These are phyloP conservation scores for Nomada fabriciana DNA, from an alignment of 2,888 invertebrate genomes.

Conservation along the genomic window DNA sequence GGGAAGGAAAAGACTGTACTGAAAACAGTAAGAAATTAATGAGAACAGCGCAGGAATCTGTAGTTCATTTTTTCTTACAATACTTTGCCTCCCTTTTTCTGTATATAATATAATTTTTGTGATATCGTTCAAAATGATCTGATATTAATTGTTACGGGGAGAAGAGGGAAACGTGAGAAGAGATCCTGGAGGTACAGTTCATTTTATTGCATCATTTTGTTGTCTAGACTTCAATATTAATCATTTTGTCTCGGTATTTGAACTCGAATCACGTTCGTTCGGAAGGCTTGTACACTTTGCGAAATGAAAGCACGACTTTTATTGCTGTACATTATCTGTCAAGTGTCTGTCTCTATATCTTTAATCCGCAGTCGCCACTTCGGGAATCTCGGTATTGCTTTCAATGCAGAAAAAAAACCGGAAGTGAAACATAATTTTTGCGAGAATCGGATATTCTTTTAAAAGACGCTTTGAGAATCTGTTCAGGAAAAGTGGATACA, in stretches of 20 bases:
- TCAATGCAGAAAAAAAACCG: constrained; percentile 2
- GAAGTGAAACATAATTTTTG: background rate
- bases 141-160: too few species aligned
- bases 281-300: constrained; percentile 37
- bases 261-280: constrained; percentile 43
- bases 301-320: constrained; percentile 50
- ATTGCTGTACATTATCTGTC: constrained; percentile 48
- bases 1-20: background rate
- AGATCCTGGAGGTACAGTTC: background rate
- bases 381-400: constrained; percentile 21
- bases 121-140: background rate
- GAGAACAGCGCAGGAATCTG: background rate
- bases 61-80: background rate
- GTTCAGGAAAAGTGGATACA: background rate
- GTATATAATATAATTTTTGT: background rate
- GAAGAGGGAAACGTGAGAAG: background rate
- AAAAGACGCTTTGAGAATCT: background rate
- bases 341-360: constrained; percentile 42
- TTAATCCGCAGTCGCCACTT: constrained; percentile 16
- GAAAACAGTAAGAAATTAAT: background rate
- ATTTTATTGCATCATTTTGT: background rate
- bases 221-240: constrained; percentile 6
- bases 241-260: constrained; percentile 35
- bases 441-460: background rate
- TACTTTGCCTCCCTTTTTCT: background rate